Evolutionary conservation across 2,797 vertebrate species (phyloP), one percentile per base, ranked within the genome.

Genomic region (Coilia nasus): DNA sequence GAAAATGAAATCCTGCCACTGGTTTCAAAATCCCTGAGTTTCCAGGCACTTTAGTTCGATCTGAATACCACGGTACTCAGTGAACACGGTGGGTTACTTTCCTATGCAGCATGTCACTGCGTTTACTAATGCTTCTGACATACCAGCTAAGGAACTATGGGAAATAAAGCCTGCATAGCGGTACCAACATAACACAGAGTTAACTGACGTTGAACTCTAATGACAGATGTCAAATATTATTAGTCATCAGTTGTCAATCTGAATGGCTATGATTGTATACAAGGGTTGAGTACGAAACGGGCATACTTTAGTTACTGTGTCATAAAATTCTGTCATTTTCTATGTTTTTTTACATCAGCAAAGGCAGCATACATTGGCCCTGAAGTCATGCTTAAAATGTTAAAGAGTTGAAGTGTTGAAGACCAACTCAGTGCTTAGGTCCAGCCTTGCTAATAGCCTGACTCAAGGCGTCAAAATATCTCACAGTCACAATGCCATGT

Each of bases 21-120:
- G 64, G 87, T 59, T 90, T 83, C 84, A 88, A 91, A 78, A 90
- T 89, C 92, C 93, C 92, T 92, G 92, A 94, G 91, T 91, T 94
- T 84, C 88, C 88, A 94, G 94, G 93, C 93, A 94, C 93, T 94
- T 93, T 89, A 86, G 83, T 64, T 84, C 25, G 50, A 83, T 60
- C 21, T 44, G 44, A 86, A 56, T 86, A 85, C 88, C 89, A 83
- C 82, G 82, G 78, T 60, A 56, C 31, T 81, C 54, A 60, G 23
- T 23, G 31, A 31, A 41, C 31, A 44, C 71, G 21, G 19, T 78
- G 21, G 71, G 9, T 14, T 54, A 54, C 50, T 44, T 78, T 31
- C 71, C 31, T 78, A 78, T 41, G 71, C 64, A 78, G 71, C 71
- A 78, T 21, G 35, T 44, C 2, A 19, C 7, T 78, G 71, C 31